A percentile compares a stretch with the other conserved stretches of the same genome.
Conservation (phyloP, 2,888 invertebrate genomes). For the Ornithoptera priamus region DNA sequence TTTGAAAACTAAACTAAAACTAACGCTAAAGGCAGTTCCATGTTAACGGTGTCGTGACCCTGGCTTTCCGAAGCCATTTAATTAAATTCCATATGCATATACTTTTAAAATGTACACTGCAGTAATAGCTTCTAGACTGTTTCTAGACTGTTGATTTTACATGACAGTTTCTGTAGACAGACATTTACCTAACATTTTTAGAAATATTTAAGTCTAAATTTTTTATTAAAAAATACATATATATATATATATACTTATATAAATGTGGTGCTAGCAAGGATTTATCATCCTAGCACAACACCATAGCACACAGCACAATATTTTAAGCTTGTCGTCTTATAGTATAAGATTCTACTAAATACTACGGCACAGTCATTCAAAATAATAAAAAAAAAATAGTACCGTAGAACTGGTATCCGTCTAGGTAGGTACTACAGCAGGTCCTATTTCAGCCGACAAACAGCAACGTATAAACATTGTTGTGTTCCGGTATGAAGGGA, state of each 20-base stretch:
- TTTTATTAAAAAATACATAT: not conserved
- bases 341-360: too few relatives aligned
- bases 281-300: too few relatives aligned
- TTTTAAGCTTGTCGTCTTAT: too few relatives aligned
- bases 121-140: not conserved
- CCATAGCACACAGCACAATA: too few relatives aligned
- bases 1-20: slow-evolving; percentile 69
- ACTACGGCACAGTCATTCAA: too few relatives aligned
- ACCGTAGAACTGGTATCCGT: too few relatives aligned
- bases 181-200: not conserved
- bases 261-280: too few relatives aligned
- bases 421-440: too few relatives aligned
- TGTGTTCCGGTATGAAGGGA: too few relatives aligned
- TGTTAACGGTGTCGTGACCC: slow-evolving; percentile 41
- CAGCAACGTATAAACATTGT: too few relatives aligned
- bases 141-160: not conserved
- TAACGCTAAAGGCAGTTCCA: slow-evolving; percentile 37
- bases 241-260: not conserved
- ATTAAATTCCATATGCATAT: slow-evolving; percentile 5
- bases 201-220: not conserved
- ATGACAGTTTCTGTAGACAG: not conserved
- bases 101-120: not conserved
- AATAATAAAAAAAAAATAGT: too few relatives aligned
- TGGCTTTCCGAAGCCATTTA: slow-evolving; percentile 22
- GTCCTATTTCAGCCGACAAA: too few relatives aligned